A percentile compares a stretch with the other conserved stretches of the same genome.
These are phyloP conservation scores for Acleris emargana DNA, from an alignment of 2,888 invertebrate species.

Conservation along the genomic window DNA sequence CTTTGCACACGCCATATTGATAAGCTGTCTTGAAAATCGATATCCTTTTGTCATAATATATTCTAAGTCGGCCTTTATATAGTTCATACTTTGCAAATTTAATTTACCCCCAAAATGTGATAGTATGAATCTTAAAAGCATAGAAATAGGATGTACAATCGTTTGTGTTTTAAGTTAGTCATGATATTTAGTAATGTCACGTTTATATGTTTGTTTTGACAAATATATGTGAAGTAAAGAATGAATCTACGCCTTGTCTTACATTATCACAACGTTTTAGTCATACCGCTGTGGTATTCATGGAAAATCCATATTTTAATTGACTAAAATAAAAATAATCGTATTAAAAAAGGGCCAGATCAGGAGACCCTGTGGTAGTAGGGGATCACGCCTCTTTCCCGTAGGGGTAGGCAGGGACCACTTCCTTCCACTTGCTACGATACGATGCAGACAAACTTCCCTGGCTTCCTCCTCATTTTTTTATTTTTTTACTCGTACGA, in stretches of 20 bases:
- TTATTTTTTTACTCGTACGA: no score
- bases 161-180: not conserved
- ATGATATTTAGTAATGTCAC: not conserved
- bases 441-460: no score
- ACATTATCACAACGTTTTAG: constrained; percentile 3
- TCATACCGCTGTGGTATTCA: not conserved
- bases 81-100: not conserved
- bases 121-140: not conserved
- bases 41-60: not conserved
- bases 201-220: constrained; percentile 18
- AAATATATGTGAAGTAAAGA: constrained; percentile 21
- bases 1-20: constrained; percentile 26
- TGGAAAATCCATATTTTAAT: constrained; percentile 10
- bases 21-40: not conserved
- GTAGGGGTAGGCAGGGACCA: no score
- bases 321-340: no score
- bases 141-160: not conserved
- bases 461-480: no score
- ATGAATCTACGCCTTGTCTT: constrained; percentile 25
- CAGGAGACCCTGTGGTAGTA: no score
- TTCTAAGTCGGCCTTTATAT: not conserved
- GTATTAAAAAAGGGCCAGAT: no score
- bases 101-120: not conserved
- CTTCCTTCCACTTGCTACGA: no score
- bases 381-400: no score